phyloP scores from a whole-genome alignment of 2,113 vertebrate genomes.

The Patagioenas fasciata region DNA sequence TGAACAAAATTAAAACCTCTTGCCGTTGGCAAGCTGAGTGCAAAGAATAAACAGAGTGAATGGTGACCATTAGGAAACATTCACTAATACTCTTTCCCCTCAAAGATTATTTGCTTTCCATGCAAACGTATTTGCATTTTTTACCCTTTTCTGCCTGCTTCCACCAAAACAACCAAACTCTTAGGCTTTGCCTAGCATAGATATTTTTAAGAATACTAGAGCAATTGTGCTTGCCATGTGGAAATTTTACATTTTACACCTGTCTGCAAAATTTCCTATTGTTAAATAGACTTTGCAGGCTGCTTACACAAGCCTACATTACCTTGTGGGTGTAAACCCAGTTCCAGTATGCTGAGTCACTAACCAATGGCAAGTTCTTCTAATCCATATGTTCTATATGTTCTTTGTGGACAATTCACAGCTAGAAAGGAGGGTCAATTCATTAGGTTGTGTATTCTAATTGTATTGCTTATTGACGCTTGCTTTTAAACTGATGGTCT shows the following conservation, averaged over 20 bases:
- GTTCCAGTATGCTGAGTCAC: background rate
- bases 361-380: background rate
- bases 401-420: background rate
- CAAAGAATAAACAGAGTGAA: conserved; percentile 5
- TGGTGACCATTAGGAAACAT: conserved; percentile 40
- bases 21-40: conserved; percentile 37
- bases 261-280: background rate
- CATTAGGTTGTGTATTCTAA: background rate
- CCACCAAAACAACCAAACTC: background rate
- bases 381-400: background rate
- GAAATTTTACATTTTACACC: background rate
- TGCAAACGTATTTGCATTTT: background rate
- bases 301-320: background rate
- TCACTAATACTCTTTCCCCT: conserved; percentile 31
- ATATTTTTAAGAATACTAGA: background rate
- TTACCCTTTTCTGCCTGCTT: conserved; percentile 13
- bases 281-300: background rate
- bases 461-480: background rate
- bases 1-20: conserved; percentile 43
- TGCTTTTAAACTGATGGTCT: background rate
- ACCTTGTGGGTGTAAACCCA: background rate
- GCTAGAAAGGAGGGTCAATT: background rate
- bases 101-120: conserved; percentile 25
- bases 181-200: background rate
- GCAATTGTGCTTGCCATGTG: background rate